Percentiles rank a stretch among this genome's conserved stretches.
These are phyloP conservation scores for Drosophila nigrodunni DNA, from an alignment of 1,140 invertebrate genomes.

Conservation along the genomic window DNA sequence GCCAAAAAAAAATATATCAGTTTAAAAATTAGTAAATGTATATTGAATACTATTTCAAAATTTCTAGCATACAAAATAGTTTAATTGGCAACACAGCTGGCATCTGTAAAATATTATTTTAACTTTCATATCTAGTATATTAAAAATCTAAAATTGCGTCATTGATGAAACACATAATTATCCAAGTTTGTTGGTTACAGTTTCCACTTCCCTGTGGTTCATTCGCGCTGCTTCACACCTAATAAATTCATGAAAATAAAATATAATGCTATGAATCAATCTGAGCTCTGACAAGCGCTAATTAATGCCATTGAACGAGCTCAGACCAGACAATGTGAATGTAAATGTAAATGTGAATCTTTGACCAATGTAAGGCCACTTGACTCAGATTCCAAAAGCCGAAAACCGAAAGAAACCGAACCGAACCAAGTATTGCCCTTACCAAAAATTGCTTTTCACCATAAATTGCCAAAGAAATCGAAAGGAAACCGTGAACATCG, in stretches of 20 bases:
- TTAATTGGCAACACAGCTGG: background rate
- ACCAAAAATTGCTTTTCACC: slow-evolving; percentile 58
- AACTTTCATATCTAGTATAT: background rate
- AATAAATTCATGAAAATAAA: slow-evolving; percentile 13
- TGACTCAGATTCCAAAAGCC: slow-evolving; percentile 36
- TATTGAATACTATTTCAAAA: too few species aligned
- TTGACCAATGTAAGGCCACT: slow-evolving; percentile 64
- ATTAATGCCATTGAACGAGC: slow-evolving; percentile 32
- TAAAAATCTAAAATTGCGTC: background rate
- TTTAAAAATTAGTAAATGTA: too few species aligned
- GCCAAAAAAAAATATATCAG: too few species aligned
- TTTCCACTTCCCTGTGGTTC: background rate
- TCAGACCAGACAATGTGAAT: background rate
- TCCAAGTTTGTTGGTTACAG: background rate
- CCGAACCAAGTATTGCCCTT: slow-evolving; percentile 19
- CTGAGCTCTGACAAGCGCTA: slow-evolving; percentile 3
- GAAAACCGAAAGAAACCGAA: slow-evolving; percentile 1
- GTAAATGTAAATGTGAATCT: slow-evolving; percentile 37
- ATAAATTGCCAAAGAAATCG: slow-evolving; percentile 82
- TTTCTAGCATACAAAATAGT: too few species aligned
- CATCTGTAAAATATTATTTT: background rate
- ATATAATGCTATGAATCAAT: slow-evolving; percentile 29
- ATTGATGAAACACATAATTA: background rate
- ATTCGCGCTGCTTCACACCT: background rate
- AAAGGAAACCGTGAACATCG: slow-evolving; percentile 83